Evolutionary conservation across 2,113 vertebrate species (phyloP).

Genomic region (Rattus norvegicus): GRCr8 NC_086024.1:146096001-146096500

Average conservation of each 20-base stretch:
- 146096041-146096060: neutral
- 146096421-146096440: constrained; percentile 66
- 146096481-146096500: constrained; percentile 67
- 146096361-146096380: neutral
- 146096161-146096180: neutral
- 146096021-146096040: neutral
- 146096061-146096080: neutral
- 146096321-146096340: neutral
- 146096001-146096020: constrained; percentile 23
- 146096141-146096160: neutral
- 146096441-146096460: constrained; percentile 74
- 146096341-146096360: neutral
- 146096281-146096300: neutral
- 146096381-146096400: constrained; percentile 49
- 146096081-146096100: neutral
- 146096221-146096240: neutral
- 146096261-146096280: neutral
- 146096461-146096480: constrained; percentile 73
- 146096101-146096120: constrained; percentile 22
- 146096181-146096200: neutral
- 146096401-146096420: constrained; percentile 7
- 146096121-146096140: neutral
- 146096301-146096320: neutral
- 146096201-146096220: neutral
- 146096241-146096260: neutral